phyloP scores from a whole-genome alignment of 2,888 invertebrate species.

The Cyclophora punctaria region DNA sequence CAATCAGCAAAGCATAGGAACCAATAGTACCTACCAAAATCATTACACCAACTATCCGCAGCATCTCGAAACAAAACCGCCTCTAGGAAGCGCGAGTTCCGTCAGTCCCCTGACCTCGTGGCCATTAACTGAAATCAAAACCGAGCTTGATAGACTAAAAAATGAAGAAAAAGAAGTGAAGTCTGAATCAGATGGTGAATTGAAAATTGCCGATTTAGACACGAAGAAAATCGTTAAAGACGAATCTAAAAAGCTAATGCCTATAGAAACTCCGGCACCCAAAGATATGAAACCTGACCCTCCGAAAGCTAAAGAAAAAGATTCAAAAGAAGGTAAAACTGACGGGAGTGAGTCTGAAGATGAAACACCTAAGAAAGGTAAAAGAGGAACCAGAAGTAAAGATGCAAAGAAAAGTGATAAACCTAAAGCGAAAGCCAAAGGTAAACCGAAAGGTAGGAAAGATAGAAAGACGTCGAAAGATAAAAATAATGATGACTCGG shows the following conservation, averaged over 20 bases:
- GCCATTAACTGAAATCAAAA: conserved; percentile 63
- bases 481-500: conserved; percentile 71
- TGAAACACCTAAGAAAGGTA: conserved; percentile 44
- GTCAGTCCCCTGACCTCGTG: conserved; percentile 58
- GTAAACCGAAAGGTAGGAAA: conserved; percentile 60
- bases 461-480: conserved; percentile 65
- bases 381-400: conserved; percentile 42
- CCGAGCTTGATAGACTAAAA: conserved; percentile 61
- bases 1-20: conserved; percentile 32
- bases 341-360: conserved; percentile 52
- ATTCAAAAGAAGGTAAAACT: conserved; percentile 36
- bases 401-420: conserved; percentile 51
- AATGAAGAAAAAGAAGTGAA: conserved; percentile 66
- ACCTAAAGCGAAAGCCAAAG: conserved; percentile 47
- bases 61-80: conserved; percentile 56
- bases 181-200: conserved; percentile 71
- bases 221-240: conserved; percentile 65
- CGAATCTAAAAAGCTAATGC: conserved; percentile 39
- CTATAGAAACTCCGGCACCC: conserved; percentile 23
- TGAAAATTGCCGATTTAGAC: conserved; percentile 69
- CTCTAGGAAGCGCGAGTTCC: conserved; percentile 52
- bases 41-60: conserved; percentile 47
- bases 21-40: conserved; percentile 40
- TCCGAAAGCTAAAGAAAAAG: conserved; percentile 30
- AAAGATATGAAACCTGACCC: conserved; percentile 27